phyloP scores from a whole-genome alignment of 2,888 invertebrate species.

The Microplitis deprimator region DNA sequence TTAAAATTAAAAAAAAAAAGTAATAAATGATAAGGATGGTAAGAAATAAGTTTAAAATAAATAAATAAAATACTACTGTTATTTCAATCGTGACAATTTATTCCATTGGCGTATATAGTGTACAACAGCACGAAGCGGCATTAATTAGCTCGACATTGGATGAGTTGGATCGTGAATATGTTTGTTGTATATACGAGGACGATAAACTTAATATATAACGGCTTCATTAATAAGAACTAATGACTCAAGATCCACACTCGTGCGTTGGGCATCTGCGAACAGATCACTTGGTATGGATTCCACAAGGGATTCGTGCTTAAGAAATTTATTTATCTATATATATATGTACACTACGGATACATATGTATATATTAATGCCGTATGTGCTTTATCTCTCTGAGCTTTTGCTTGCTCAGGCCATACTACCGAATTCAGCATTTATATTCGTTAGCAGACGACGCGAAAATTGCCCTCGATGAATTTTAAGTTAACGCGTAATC shows the following conservation, averaged over 20 bases:
- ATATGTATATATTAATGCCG: slow-evolving; percentile 42
- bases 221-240: slow-evolving; percentile 63
- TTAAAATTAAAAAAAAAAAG: not conserved
- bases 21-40: not conserved
- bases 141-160: slow-evolving; percentile 43
- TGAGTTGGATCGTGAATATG: slow-evolving; percentile 40
- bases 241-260: slow-evolving; percentile 46
- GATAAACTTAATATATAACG: slow-evolving; percentile 57
- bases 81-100: slow-evolving; percentile 43
- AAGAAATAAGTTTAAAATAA: not conserved
- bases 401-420: slow-evolving; percentile 5
- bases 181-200: slow-evolving; percentile 53
- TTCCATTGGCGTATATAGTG: slow-evolving; percentile 26
- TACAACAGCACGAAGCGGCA: slow-evolving; percentile 37
- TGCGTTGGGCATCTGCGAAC: slow-evolving; percentile 23
- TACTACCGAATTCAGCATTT: slow-evolving; percentile 63
- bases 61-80: slow-evolving; percentile 17
- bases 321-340: slow-evolving; percentile 1
- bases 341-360: not conserved
- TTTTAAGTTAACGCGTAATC: slow-evolving; percentile 63
- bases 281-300: slow-evolving; percentile 40
- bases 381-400: not conserved
- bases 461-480: slow-evolving; percentile 57
- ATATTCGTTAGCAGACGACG: slow-evolving; percentile 65
- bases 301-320: slow-evolving; percentile 32